Evolutionary conservation across 2,797 vertebrate species (phyloP).

Genomic region (Philypnodon macrostomus): DNA sequence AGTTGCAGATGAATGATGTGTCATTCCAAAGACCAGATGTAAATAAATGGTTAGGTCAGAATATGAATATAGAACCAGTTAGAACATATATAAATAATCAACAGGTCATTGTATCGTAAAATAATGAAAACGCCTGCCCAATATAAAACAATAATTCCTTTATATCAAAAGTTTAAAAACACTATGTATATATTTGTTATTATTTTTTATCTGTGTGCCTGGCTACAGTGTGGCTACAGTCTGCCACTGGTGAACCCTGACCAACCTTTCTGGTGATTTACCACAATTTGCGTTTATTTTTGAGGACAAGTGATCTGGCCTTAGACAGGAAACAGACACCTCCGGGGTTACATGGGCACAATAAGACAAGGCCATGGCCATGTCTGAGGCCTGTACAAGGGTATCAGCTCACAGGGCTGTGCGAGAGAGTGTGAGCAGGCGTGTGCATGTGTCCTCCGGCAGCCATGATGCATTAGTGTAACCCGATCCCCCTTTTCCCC

Average conservation of each 20-base stretch:
- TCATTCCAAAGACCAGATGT: too few species aligned
- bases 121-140: too few species aligned
- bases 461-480: constrained; percentile 74
- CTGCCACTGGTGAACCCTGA: constrained; percentile 22
- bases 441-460: constrained; percentile 64
- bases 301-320: constrained; percentile 35
- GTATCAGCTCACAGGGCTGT: constrained; percentile 45
- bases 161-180: too few species aligned
- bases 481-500: constrained; percentile 65
- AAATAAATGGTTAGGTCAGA: too few species aligned
- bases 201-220: too few species aligned
- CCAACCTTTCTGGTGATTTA: constrained; percentile 9
- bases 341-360: constrained; percentile 37
- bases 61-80: too few species aligned
- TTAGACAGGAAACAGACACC: constrained; percentile 31
- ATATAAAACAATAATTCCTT: too few species aligned
- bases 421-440: constrained; percentile 48
- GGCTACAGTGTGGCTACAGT: constrained; percentile 12
- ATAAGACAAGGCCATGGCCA: constrained; percentile 32
- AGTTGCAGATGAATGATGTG: too few species aligned
- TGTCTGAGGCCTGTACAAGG: constrained; percentile 37
- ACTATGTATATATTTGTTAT: too few species aligned
- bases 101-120: too few species aligned
- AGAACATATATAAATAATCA: too few species aligned
- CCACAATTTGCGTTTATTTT: constrained; percentile 33